These are phyloP conservation scores for Xenops minutus DNA, from an alignment of 2,797 vertebrate genomes.

Conservation along the genomic window DNA sequence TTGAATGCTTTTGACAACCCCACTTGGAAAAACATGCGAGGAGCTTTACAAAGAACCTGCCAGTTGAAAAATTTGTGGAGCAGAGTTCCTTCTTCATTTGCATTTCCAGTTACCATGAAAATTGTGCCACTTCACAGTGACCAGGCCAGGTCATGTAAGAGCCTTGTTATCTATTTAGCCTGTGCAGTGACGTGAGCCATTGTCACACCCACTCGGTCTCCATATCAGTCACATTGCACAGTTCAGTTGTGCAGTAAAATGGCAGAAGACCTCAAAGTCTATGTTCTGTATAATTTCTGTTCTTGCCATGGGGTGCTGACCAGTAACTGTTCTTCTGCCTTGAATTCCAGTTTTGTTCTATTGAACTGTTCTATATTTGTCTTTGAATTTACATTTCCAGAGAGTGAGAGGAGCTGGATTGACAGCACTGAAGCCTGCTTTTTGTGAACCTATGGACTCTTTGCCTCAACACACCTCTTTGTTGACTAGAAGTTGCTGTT, in stretches of 20 bases:
- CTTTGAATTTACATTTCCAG: neutral
- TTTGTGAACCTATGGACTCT: neutral
- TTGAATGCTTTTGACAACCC: neutral
- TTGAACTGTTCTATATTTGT: neutral
- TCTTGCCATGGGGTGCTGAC: neutral
- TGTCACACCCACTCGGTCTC: neutral
- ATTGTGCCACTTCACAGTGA: neutral
- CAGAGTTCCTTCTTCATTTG: neutral
- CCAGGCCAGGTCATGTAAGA: neutral
- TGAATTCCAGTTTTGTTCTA: neutral
- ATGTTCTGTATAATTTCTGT: neutral
- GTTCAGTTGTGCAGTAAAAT: neutral
- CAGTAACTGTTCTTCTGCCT: neutral
- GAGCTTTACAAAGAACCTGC: neutral
- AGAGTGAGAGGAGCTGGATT: neutral
- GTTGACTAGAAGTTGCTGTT: neutral
- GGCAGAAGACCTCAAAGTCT: neutral
- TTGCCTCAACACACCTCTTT: neutral
- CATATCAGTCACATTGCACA: neutral
- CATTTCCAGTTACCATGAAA: neutral
- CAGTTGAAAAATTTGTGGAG: neutral
- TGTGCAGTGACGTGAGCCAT: rapidly evolving
- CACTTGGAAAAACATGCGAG: neutral
- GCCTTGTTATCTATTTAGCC: neutral
- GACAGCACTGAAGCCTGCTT: neutral